Percentiles rank a stretch among this genome's conserved stretches.
Conservation (phyloP, 1,140 invertebrate genomes). For the Nebria ingens region DNA sequence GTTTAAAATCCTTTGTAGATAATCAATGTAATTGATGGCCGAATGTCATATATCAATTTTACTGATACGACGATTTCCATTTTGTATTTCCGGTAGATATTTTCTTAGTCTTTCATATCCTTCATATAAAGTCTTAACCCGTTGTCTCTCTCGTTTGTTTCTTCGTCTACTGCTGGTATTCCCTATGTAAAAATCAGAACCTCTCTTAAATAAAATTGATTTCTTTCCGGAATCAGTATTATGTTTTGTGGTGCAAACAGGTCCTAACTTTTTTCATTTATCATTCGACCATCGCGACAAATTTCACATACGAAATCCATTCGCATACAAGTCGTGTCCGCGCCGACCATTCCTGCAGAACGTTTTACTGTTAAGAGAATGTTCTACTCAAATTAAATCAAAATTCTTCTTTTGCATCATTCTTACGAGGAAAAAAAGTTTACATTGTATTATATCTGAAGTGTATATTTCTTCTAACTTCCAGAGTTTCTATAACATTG, state of each 20-base stretch:
- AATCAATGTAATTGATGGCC: constrained; percentile 4
- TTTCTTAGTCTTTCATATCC: constrained; percentile 7
- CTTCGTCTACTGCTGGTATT: background rate
- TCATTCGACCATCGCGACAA: background rate
- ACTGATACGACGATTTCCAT: constrained; percentile 10
- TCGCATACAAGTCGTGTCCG: background rate
- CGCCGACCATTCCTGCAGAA: background rate
- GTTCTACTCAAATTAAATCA: background rate
- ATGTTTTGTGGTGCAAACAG: background rate
- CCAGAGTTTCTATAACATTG: background rate
- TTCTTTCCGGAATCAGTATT: constrained; percentile 3
- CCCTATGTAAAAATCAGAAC: constrained; percentile 3
- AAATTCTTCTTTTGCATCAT: no score
- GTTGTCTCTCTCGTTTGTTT: constrained; percentile 2
- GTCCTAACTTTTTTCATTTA: background rate
- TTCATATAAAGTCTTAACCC: constrained; percentile 11
- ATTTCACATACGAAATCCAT: constrained; percentile 3
- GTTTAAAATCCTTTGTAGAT: background rate
- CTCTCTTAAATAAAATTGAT: constrained; percentile 1
- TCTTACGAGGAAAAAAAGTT: background rate
- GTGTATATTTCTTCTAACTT: background rate
- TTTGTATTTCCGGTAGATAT: background rate
- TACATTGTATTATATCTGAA: background rate
- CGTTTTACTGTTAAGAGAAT: background rate
- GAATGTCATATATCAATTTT: constrained; percentile 8